phyloP scores from a whole-genome alignment of 2,797 vertebrate species.

The Enteromius mattozi region DNA sequence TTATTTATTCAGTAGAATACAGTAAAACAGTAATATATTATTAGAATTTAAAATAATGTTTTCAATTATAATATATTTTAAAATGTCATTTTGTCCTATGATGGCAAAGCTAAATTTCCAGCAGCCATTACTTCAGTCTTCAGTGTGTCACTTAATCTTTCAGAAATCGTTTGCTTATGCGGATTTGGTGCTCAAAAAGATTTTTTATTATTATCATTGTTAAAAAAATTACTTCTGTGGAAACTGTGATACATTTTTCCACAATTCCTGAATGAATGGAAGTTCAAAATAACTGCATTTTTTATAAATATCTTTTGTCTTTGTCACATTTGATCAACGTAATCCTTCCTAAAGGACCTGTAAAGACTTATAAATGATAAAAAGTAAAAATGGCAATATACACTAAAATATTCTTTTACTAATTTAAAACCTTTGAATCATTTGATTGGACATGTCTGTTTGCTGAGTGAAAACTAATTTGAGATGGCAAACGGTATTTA shows the following conservation, averaged over 20 bases:
- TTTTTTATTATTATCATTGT: neutral
- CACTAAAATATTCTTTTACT: too few relatives aligned
- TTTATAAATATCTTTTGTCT: neutral
- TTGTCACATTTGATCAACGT: too few relatives aligned
- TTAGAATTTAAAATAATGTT: neutral
- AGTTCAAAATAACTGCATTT: too few relatives aligned
- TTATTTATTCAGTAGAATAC: neutral
- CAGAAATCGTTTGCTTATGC: neutral
- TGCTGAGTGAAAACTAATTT: neutral
- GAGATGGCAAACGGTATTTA: neutral
- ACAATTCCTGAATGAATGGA: too few relatives aligned
- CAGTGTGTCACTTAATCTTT: neutral
- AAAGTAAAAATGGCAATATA: neutral
- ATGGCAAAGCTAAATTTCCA: too few relatives aligned
- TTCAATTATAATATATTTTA: too few relatives aligned
- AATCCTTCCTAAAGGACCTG: too few relatives aligned
- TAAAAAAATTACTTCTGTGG: neutral
- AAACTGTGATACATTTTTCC: neutral
- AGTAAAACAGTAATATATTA: neutral
- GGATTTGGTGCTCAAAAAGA: neutral
- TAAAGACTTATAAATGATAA: too few relatives aligned
- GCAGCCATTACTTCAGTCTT: too few relatives aligned
- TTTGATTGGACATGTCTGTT: neutral
- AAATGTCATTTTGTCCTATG: too few relatives aligned
- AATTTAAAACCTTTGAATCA: neutral